These are phyloP conservation scores for Sebastes goodei DNA, from an alignment of 2,797 vertebrate species.

Conservation along the genomic window DNA sequence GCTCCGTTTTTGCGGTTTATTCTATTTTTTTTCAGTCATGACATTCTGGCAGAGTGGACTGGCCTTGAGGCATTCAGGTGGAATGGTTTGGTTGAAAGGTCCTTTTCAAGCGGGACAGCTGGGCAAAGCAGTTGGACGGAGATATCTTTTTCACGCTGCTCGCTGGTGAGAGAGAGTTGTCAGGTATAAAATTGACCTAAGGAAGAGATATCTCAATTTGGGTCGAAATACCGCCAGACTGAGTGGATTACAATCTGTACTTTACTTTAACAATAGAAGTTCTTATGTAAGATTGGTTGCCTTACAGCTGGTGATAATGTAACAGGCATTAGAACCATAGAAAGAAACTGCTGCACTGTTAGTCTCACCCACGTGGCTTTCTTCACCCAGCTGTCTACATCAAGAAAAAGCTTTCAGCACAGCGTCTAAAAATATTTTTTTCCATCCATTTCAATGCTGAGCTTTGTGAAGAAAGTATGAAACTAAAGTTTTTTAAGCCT, in stretches of 20 bases:
- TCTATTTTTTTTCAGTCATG: constrained; percentile 12
- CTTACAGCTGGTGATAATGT: background rate
- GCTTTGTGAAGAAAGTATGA: background rate
- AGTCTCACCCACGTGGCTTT: background rate
- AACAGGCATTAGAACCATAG: background rate
- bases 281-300: background rate
- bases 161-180: constrained; percentile 23
- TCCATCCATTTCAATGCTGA: background rate
- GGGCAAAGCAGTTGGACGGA: constrained; percentile 33
- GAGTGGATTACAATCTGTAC: constrained; percentile 5
- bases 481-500: background rate
- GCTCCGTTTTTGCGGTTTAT: background rate
- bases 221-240: background rate
- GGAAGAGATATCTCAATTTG: constrained; percentile 31
- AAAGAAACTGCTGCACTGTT: constrained; percentile 3
- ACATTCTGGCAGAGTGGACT: constrained; percentile 17
- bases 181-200: constrained; percentile 30
- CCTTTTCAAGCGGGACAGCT: constrained; percentile 34
- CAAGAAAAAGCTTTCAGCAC: constrained; percentile 8
- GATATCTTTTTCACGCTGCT: constrained; percentile 29
- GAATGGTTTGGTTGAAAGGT: constrained; percentile 46
- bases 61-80: constrained; percentile 47
- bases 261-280: background rate
- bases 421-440: constrained; percentile 16
- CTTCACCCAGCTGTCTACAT: constrained; percentile 10